Percentiles rank a stretch among this genome's conserved stretches.
These are phyloP conservation scores for Drosophila rufa DNA, from an alignment of 1,140 invertebrate genomes.

Conservation along the genomic window DNA sequence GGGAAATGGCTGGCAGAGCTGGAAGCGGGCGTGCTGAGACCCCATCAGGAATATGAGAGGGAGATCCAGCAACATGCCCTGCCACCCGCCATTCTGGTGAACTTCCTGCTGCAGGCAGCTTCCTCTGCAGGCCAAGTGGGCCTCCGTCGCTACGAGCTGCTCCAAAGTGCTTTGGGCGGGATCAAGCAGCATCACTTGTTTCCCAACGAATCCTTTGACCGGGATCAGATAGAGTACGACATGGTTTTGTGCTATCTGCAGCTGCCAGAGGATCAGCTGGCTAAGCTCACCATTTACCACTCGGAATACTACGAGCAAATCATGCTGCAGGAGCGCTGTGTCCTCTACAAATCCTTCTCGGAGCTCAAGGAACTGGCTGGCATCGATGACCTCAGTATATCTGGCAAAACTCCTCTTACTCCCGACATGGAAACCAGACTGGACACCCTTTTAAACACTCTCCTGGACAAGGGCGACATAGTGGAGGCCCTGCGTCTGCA, in stretches of 20 bases:
- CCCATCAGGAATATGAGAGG: slow-evolving; percentile 65
- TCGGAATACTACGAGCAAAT: slow-evolving; percentile 84
- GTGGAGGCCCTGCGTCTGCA: slow-evolving; percentile 85
- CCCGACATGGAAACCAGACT: slow-evolving; percentile 64
- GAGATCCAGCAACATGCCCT: slow-evolving; percentile 71
- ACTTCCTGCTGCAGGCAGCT: slow-evolving; percentile 74
- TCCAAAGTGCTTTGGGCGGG: slow-evolving; percentile 70
- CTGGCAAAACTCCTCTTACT: slow-evolving; percentile 50
- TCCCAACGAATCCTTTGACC: slow-evolving; percentile 80
- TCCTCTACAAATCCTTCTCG: slow-evolving; percentile 79
- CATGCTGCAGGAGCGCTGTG: slow-evolving; percentile 76
- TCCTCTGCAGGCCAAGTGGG: slow-evolving; percentile 10
- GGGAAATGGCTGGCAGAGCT: slow-evolving; percentile 74
- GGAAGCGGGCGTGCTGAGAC: slow-evolving; percentile 50
- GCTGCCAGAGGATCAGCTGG: slow-evolving; percentile 24
- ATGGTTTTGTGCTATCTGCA: slow-evolving; percentile 77
- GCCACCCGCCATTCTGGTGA: slow-evolving; percentile 74
- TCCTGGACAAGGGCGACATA: slow-evolving; percentile 84
- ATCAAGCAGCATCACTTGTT: slow-evolving; percentile 80
- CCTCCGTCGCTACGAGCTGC: slow-evolving; percentile 60
- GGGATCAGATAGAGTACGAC: slow-evolving; percentile 83
- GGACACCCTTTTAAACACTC: slow-evolving; percentile 64
- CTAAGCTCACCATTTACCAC: slow-evolving; percentile 59
- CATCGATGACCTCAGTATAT: slow-evolving; percentile 77
- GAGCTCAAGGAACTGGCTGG: slow-evolving; percentile 82